Evolutionary conservation across 2,113 vertebrate species (phyloP), one percentile per base, ranked within the genome.

Genomic region (Lanius collurio): DNA sequence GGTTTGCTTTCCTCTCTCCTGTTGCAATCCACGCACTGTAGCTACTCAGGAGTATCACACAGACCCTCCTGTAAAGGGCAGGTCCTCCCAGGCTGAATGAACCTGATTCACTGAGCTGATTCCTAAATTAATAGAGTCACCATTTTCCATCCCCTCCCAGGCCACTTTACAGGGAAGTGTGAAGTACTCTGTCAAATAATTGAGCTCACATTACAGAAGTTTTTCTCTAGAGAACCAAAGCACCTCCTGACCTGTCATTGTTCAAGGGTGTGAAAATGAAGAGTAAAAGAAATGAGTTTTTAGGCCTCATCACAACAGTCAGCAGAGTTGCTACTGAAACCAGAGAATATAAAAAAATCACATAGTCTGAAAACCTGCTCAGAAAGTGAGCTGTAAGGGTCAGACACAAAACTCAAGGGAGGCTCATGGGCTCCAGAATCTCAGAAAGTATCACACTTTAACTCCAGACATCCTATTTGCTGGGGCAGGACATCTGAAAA

Each of bases 241-340:
- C 8, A 84, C 56, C 39, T 59, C 44, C 52, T 87, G 73, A 93
- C 47, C 69, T 77, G 27, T 52, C 68, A 55, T 47, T 19, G 2
- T 67, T 71, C 52, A 68, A 64, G 31, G 80, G 78, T 30, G 64
- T 55, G 47, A 77, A 94, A 95, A 90, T 41, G 39, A 47, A 69
- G 63, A 83, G 50, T 15, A 86, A 76, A 90, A 31, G 19, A 90
- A 88, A 73, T 9, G 1, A 74, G 53, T 3, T 80, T 90, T 89
- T 63, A 70, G 76, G 76, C 13, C 30, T 80, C 59, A 70, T 86
- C 71, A 55, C 2, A 79, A 69, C 11, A 86, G 41, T 59, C 59
- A 73, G 63, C 30, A 94, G 63, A 94, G 73, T 42, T 90, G n/a
- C 46, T 69, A 31, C 81, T 56, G 52, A 81, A 93, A 93, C 41